Conservation (phyloP, 2,113 vertebrate species). For the Semicossyphus pulcher region DNA sequence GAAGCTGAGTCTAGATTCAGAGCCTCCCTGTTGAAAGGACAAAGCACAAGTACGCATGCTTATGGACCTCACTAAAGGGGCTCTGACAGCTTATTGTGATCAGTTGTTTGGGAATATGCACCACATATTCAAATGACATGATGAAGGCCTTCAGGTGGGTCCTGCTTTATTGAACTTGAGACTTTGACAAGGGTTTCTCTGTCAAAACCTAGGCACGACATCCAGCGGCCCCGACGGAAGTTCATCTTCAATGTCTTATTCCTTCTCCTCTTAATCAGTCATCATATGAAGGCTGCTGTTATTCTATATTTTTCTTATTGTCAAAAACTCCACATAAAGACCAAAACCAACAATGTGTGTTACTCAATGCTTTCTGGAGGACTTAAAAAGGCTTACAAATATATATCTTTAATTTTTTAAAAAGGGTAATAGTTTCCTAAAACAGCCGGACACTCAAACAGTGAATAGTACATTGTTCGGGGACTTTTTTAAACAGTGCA, state of each 20-base stretch:
- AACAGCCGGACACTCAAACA: background rate
- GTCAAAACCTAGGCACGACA: background rate
- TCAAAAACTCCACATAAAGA: background rate
- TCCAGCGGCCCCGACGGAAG: background rate
- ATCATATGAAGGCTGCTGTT: too few species aligned
- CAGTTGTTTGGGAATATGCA: background rate
- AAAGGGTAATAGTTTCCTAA: background rate
- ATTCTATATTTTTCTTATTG: background rate
- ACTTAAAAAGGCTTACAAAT: constrained; percentile 7
- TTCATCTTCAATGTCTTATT: too few species aligned
- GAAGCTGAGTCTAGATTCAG: background rate
- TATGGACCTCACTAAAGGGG: background rate
- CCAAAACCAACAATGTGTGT: background rate
- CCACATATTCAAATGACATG: background rate
- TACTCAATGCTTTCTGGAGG: background rate
- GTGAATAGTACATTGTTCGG: background rate
- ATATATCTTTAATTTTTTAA: background rate
- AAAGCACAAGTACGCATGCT: too few species aligned
- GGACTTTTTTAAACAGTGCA: constrained; percentile 2
- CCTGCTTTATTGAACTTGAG: background rate
- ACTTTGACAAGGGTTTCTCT: background rate
- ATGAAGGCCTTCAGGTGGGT: background rate
- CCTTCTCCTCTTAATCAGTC: too few species aligned
- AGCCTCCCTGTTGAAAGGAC: too few species aligned
- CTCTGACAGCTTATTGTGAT: background rate